Conservation (phyloP, 2,888 invertebrate genomes). For the Amiota communis region DNA sequence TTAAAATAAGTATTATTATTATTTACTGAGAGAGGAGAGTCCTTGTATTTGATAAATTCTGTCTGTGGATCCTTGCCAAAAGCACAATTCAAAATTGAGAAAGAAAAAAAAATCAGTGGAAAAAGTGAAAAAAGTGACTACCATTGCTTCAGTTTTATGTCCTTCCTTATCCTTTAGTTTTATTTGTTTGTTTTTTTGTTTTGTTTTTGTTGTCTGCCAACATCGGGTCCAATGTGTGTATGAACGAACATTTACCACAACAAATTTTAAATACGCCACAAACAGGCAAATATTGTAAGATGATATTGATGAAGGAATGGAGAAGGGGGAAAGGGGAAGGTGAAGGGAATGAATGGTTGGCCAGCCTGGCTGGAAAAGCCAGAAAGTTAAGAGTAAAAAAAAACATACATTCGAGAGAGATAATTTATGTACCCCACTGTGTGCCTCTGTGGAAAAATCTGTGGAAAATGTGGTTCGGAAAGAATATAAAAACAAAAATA, state of each 20-base stretch:
- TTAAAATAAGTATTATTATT: conserved; percentile 42
- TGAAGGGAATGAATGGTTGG: too few species aligned
- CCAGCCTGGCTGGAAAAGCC: conserved; percentile 3
- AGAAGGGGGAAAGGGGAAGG: too few species aligned
- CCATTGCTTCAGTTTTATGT: not conserved
- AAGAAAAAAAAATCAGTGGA: not conserved
- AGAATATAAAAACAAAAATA: conserved; percentile 23
- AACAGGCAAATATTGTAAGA: conserved; percentile 24
- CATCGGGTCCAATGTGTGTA: not conserved
- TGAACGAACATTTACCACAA: conserved; percentile 29
- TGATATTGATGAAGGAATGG: too few species aligned
- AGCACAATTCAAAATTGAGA: not conserved
- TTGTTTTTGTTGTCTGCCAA: not conserved
- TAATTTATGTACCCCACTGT: conserved; percentile 39
- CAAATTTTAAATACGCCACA: conserved; percentile 30
- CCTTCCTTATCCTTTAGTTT: not conserved
- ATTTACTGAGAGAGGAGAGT: conserved; percentile 13
- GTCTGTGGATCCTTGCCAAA: conserved; percentile 10
- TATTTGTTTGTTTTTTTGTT: not conserved
- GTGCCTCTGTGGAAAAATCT: conserved; percentile 6
- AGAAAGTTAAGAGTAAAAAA: conserved; percentile 27
- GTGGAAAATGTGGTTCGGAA: conserved; percentile 11
- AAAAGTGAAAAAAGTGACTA: not conserved
- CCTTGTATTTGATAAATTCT: conserved; percentile 8
- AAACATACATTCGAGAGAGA: conserved; percentile 11